Evolutionary conservation across 2,888 invertebrate genomes (phyloP).

Genomic region (Smittia aterrima): DNA sequence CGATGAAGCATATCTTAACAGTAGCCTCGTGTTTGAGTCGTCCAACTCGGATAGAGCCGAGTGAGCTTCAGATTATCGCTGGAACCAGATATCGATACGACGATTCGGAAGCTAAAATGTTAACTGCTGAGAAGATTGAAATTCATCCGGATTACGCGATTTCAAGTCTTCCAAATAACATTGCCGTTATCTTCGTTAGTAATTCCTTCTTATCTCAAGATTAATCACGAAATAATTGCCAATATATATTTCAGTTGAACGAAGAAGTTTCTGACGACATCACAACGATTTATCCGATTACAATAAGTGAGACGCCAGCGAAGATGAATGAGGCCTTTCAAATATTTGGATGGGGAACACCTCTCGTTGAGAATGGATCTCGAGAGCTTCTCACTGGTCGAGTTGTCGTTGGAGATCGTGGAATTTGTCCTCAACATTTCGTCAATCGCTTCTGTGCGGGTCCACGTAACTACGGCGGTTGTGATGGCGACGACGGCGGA

Average conservation of each 20-base stretch:
- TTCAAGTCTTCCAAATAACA: neutral
- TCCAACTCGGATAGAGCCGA: neutral
- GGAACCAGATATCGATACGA: slow-evolving; percentile 3
- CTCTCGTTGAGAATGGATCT: neutral
- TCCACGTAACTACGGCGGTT: neutral
- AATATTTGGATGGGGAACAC: slow-evolving; percentile 8
- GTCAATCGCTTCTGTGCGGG: neutral
- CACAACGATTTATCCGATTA: neutral
- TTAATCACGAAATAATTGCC: neutral
- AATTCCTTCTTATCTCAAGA: too few species aligned
- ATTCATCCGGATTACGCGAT: neutral
- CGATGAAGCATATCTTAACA: neutral
- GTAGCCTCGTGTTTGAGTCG: neutral
- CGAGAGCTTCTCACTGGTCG: slow-evolving; percentile 3
- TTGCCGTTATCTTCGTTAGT: neutral
- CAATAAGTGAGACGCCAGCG: neutral
- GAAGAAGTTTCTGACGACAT: neutral
- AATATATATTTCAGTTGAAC: neutral
- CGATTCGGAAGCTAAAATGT: neutral
- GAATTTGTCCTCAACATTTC: neutral
- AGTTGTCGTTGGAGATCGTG: neutral
- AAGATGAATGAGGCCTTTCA: neutral
- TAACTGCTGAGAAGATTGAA: neutral
- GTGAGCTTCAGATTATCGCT: neutral
- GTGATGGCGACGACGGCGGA: slow-evolving; percentile 8